Base-by-base conservation (phyloP, 2,888 invertebrate genomes). In the Trachelus tabidus region DNA sequence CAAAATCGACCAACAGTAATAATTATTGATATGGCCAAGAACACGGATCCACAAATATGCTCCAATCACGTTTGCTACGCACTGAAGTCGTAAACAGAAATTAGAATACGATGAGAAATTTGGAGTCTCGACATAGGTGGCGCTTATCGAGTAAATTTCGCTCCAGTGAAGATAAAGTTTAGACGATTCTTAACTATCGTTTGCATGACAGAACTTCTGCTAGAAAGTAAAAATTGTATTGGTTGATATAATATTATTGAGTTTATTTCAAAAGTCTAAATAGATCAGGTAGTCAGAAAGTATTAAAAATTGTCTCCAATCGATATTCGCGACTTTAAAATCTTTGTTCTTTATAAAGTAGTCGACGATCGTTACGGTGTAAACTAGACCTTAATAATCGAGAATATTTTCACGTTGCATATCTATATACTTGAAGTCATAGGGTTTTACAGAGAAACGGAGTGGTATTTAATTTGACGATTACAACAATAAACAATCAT, bases 391-490 rank as follows among this genome's bases (percentile, higher is more conserved):
- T 84, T 11, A 84, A 75, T 81, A 84, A 84, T 84, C 83, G 80
- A 83, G 83, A 81, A 79, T 75, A 40, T 76, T 79, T 33, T 79
- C 78, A 77, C 80, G 77, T 71, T 73, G 79, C 80, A 76, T 78
- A 79, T 85, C 85, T 84, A 82, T 78, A 79, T 77, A 81, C 74
- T 79, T 68, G 76, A 76, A 79, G 79, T 35, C 81, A 81, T 81
- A 81, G 83, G 79, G 31, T 71, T 71, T 71, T 83, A 76, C 76
- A 76, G 31, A 33, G 23, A 76, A 81, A 23, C 56, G 23, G 79
- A 78, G 75, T 80, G 83, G 82, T 80, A 85, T 85, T 85, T 84
- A 84, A 84, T 84, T 79, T 81, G 80, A 56, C 56, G 56, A 71
- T 76, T 78, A 81, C 79, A 82, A 83, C 68, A 81, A 85, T 82